A percentile compares a stretch with the other conserved stretches of the same genome.
These are phyloP conservation scores for Sebastes minor DNA, from an alignment of 2,797 vertebrate genomes.

Conservation along the genomic window DNA sequence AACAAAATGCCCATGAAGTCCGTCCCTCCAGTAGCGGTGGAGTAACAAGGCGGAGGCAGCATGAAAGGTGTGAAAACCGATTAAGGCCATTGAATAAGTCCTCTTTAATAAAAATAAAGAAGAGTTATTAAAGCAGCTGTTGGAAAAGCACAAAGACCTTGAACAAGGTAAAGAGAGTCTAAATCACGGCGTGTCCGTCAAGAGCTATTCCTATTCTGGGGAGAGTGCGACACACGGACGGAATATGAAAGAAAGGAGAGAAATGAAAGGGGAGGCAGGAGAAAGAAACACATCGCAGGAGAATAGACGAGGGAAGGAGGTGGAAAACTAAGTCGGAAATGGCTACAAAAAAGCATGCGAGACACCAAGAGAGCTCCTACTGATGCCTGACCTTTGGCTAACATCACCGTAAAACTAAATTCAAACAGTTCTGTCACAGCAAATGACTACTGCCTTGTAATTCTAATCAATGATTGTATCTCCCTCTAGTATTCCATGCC, in stretches of 20 bases:
- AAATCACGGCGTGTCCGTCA: constrained; percentile 13
- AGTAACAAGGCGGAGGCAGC: constrained; percentile 5
- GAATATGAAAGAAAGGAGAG: constrained; percentile 41
- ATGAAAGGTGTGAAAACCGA: constrained; percentile 18
- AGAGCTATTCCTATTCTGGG: constrained; percentile 33
- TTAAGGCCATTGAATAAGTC: constrained; percentile 2
- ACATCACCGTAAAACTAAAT: constrained; percentile 44
- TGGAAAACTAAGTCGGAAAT: constrained; percentile 23
- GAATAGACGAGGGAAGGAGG: constrained; percentile 27
- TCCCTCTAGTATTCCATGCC: background rate
- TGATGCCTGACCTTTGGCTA: constrained; percentile 45
- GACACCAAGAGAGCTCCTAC: background rate
- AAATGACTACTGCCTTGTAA: constrained; percentile 24
- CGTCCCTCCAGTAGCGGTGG: background rate
- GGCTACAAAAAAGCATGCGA: constrained; percentile 25
- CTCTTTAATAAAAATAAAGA: constrained; percentile 18
- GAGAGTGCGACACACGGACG: constrained; percentile 12
- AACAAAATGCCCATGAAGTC: constrained; percentile 46
- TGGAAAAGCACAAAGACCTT: constrained; percentile 28
- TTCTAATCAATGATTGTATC: constrained; percentile 22
- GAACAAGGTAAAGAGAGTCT: constrained; percentile 27
- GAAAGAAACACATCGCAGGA: constrained; percentile 33
- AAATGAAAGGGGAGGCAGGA: constrained; percentile 31
- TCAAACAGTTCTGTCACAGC: constrained; percentile 21
- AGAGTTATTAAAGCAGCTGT: constrained; percentile 11